Evolutionary conservation across 2,888 invertebrate genomes (phyloP), one percentile per base, ranked within the genome.

Genomic region (Microplitis deprimator): DNA sequence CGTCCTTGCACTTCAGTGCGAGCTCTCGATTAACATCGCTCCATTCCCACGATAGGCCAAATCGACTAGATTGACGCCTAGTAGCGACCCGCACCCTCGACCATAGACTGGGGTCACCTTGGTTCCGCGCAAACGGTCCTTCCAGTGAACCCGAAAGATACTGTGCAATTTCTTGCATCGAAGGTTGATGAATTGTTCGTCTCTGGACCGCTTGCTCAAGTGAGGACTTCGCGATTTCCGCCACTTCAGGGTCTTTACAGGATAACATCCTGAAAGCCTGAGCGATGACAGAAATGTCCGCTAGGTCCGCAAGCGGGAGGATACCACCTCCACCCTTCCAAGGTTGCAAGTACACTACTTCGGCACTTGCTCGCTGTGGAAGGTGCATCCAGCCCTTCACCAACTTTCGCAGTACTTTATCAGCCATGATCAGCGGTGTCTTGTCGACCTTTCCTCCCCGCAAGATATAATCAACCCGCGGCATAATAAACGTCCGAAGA

Each of bases 191-290:
- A 0, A 79, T 77, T 5, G 76, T 68, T 13, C 60, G 59, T 0
- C 50, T 1, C 7, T 73, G 50, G 6, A 78, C 85, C 6, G 83
- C 81, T 4, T 67, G 60, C n/a, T 65, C 4, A 73, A 86, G 80
- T 38, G 81, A 39, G 0, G 13, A n/a, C 80, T 78, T 77, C 0
- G 86, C 85, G n/a, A 84, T 71, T 0, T 64, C 17, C 1, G 81
- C 60, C 10, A 85, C 84, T 1, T 74, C 39, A 13, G 67, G 6
- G 72, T 87, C 85, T 13, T 39, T 68, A 6, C 82, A 80, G 5
- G 83, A 84, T 68, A 88, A 79, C 77, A 88, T 82, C 39, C 82
- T 79, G 81, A 83, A 88, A 0, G 83, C 85, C 39, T 88, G 86
- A 0, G 81, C 81, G 6, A 86, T 81, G n/a, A 83, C 81, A 20